A percentile compares a stretch with the other conserved stretches of the same genome.
These are phyloP conservation scores for Aradus depressus DNA, from an alignment of 2,888 invertebrate species.

Conservation along the genomic window DNA sequence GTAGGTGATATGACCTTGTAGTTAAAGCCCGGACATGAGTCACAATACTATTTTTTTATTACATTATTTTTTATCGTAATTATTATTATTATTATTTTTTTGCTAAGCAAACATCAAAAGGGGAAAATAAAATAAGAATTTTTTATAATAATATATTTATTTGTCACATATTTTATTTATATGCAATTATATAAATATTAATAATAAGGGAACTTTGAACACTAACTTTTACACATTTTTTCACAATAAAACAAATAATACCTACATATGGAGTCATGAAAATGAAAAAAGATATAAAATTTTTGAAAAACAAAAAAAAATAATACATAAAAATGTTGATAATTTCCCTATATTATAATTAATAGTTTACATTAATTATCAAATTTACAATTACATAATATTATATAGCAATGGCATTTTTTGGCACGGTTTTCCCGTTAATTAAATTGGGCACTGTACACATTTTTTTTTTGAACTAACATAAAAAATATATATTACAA, in stretches of 20 bases:
- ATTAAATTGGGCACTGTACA: constrained; percentile 3
- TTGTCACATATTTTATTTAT: no score
- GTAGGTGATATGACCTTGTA: no score
- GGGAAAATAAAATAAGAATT: no score
- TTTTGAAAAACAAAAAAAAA: constrained; percentile 1
- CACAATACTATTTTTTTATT: no score
- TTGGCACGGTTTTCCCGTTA: constrained; percentile 9
- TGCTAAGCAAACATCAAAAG: no score
- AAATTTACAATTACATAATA: neutral
- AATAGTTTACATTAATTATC: neutral
- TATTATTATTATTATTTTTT: no score
- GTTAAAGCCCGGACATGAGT: no score
- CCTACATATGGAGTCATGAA: neutral
- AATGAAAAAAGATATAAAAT: neutral
- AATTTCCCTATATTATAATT: neutral
- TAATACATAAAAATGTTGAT: no score
- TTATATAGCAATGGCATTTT: neutral
- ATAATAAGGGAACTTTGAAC: neutral
- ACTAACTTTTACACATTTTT: neutral
- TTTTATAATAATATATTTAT: no score
- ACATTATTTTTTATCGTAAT: no score
- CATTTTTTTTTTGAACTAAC: no score
- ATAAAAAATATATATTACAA: no score
- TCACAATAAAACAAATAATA: neutral
- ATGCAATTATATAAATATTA: constrained; percentile 4